Evolutionary conservation across 1,140 invertebrate species (phyloP).

Genomic region (Ylistrum balloti): DNA sequence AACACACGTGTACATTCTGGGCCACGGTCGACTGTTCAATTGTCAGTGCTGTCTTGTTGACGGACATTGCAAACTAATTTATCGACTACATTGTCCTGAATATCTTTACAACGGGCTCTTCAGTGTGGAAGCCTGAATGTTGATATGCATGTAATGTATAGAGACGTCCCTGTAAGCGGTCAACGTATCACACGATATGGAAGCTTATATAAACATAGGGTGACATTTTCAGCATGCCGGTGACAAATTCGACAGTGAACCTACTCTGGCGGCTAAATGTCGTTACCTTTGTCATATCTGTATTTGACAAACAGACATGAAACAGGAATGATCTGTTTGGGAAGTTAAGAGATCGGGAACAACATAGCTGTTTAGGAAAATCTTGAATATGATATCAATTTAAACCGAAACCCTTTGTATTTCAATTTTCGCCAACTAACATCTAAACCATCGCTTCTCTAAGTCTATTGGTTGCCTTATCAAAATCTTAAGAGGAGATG

Average conservation of each 20-base stretch:
- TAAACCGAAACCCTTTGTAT: background rate
- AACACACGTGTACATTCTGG: background rate
- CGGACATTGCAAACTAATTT: conserved; percentile 12
- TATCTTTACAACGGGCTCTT: conserved; percentile 6
- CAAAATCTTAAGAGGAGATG: no score
- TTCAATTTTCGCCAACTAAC: background rate
- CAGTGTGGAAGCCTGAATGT: background rate
- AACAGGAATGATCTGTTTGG: background rate
- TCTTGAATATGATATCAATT: background rate
- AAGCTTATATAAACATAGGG: background rate
- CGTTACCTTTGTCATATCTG: background rate
- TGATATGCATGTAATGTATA: conserved; percentile 11
- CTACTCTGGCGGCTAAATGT: background rate
- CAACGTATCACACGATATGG: background rate
- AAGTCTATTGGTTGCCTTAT: no score
- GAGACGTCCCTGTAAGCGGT: conserved; percentile 30
- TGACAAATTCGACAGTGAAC: background rate
- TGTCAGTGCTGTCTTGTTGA: conserved; percentile 21
- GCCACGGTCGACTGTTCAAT: background rate
- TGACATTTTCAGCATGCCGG: conserved; percentile 4
- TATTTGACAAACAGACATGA: conserved; percentile 3
- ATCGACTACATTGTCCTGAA: conserved; percentile 19
- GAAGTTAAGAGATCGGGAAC: background rate
- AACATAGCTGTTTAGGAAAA: background rate
- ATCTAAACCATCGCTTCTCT: no score